Evolutionary conservation across 1,140 invertebrate species (phyloP).

Genomic region (Steinernema feltiae): DNA sequence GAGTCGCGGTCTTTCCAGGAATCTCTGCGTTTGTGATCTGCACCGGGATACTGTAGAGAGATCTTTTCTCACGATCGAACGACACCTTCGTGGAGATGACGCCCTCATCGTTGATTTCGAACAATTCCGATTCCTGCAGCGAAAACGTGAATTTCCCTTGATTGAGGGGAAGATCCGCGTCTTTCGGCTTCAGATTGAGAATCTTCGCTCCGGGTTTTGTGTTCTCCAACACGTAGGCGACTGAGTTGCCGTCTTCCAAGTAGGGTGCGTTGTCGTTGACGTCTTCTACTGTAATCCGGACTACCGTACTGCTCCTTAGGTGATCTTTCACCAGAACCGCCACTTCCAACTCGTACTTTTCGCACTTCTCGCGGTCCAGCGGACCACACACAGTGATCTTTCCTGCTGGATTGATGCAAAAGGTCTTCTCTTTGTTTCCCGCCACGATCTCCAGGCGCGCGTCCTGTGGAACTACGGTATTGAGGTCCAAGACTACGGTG

Average conservation of each 20-base stretch:
- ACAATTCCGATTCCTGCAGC: background rate
- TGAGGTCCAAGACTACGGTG: background rate
- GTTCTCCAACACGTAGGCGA: conserved; percentile 8
- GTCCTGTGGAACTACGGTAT: conserved; percentile 5
- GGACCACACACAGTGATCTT: background rate
- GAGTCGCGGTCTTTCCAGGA: background rate
- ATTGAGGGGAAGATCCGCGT: background rate
- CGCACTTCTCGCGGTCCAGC: background rate
- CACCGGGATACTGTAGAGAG: background rate
- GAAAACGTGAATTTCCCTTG: background rate
- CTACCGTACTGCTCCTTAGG: background rate
- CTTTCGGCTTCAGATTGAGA: background rate
- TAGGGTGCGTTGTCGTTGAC: conserved; percentile 19
- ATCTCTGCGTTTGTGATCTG: background rate
- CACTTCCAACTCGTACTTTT: background rate
- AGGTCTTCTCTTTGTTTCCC: background rate
- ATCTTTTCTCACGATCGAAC: background rate
- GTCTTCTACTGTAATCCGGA: background rate
- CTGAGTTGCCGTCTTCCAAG: background rate
- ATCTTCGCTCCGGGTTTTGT: background rate
- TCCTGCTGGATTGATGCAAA: background rate
- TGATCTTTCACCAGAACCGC: background rate
- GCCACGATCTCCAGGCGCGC: background rate
- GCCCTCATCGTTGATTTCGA: conserved; percentile 6
- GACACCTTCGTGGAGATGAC: background rate